A percentile compares a stretch with the other conserved stretches of the same genome.
Conservation (phyloP, 2,113 vertebrate species). For the Serinus canaria region DNA sequence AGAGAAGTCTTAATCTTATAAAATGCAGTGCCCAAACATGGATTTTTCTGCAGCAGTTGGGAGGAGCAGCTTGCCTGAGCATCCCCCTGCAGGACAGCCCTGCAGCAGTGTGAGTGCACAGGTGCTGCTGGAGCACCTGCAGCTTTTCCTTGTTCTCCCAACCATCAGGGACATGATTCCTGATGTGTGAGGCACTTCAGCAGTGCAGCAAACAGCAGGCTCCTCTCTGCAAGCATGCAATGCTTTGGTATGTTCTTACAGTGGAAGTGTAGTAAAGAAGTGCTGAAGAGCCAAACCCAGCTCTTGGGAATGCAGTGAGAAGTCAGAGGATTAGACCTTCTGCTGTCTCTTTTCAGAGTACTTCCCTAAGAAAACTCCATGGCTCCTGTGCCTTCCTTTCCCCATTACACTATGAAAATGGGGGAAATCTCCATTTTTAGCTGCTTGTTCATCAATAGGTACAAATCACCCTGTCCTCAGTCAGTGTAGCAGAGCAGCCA, state of each 20-base stretch:
- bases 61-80: background rate
- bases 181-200: background rate
- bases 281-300: background rate
- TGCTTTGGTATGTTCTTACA: background rate
- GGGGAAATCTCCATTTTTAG: background rate
- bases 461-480: background rate
- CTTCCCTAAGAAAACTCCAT: background rate
- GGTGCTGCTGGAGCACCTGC: background rate
- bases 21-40: background rate
- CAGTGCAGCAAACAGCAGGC: background rate
- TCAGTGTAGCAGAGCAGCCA: background rate
- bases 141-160: background rate
- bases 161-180: background rate
- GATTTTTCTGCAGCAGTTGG: background rate
- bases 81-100: background rate
- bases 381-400: background rate
- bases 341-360: background rate
- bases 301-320: background rate
- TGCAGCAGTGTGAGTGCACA: background rate
- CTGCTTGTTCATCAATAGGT: background rate
- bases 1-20: background rate
- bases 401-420: background rate
- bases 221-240: background rate
- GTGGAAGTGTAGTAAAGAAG: background rate
- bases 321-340: background rate